Evolutionary conservation across 2,797 vertebrate species (phyloP).

Genomic region (Cheirogaleus major): DNA sequence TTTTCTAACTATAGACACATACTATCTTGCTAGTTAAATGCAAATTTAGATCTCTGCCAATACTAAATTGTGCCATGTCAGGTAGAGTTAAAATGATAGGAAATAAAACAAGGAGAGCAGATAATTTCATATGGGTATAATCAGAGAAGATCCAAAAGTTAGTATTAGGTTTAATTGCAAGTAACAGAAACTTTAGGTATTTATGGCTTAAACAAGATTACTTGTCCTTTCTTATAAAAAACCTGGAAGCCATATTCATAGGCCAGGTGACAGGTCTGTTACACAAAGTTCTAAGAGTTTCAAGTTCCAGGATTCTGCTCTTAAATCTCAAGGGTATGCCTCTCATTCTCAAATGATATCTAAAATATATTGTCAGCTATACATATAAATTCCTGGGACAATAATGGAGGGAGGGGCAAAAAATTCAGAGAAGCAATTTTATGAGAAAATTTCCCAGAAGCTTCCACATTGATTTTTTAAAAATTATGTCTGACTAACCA

Average conservation of each 20-base stretch:
- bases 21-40: background rate
- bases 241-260: background rate
- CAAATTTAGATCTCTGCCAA: constrained; percentile 5
- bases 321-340: background rate
- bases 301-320: background rate
- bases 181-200: background rate
- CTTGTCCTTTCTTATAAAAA: background rate
- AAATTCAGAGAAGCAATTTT: background rate
- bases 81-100: background rate
- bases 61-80: background rate
- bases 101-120: background rate
- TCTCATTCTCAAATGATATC: background rate
- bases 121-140: background rate
- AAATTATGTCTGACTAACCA: background rate
- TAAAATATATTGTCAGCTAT: background rate
- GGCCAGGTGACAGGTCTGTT: background rate
- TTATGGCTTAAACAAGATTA: background rate
- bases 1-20: background rate
- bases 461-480: background rate
- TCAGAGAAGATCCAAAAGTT: background rate
- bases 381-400: background rate
- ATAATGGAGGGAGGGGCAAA: background rate
- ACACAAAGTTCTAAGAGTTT: background rate
- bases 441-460: background rate
- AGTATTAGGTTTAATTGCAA: background rate